A percentile compares a stretch with the other conserved stretches of the same genome.
These are phyloP conservation scores for Drosophila formosana DNA, from an alignment of 2,888 invertebrate species.

Conservation along the genomic window DNA sequence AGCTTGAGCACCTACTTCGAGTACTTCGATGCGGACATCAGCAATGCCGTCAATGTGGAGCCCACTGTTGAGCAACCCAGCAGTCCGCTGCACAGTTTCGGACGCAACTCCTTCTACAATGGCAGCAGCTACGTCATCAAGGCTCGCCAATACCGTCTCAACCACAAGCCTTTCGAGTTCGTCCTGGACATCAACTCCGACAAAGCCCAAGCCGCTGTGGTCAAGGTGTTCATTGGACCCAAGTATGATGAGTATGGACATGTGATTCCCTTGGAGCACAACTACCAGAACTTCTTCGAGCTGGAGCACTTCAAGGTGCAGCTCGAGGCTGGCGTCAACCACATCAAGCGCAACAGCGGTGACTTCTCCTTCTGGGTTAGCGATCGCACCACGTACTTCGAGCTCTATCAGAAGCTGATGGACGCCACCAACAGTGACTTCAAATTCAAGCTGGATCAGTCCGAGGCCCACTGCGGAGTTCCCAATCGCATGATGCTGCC, in stretches of 20 bases:
- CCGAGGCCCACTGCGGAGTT: conserved; percentile 87
- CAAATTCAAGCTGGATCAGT: conserved; percentile 85
- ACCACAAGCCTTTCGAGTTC: conserved; percentile 88
- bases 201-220: conserved; percentile 87
- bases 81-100: conserved; percentile 73
- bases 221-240: conserved; percentile 90
- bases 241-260: conserved; percentile 88
- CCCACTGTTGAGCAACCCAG: conserved; percentile 80
- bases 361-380: conserved; percentile 89
- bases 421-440: conserved; percentile 85
- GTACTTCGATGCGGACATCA: conserved; percentile 88
- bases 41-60: conserved; percentile 84
- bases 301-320: conserved; percentile 89
- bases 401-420: conserved; percentile 86
- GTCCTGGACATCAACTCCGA: conserved; percentile 87
- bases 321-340: conserved; percentile 86
- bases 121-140: conserved; percentile 85
- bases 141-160: conserved; percentile 88
- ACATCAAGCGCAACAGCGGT: conserved; percentile 87
- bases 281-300: conserved; percentile 89
- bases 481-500: conserved; percentile 89
- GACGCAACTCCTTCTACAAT: conserved; percentile 80
- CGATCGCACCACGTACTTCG: conserved; percentile 86
- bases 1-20: conserved; percentile 90
- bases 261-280: conserved; percentile 86